These are phyloP conservation scores for Acestrorhynchus altus DNA, from an alignment of 2,797 vertebrate species.

Conservation along the genomic window DNA sequence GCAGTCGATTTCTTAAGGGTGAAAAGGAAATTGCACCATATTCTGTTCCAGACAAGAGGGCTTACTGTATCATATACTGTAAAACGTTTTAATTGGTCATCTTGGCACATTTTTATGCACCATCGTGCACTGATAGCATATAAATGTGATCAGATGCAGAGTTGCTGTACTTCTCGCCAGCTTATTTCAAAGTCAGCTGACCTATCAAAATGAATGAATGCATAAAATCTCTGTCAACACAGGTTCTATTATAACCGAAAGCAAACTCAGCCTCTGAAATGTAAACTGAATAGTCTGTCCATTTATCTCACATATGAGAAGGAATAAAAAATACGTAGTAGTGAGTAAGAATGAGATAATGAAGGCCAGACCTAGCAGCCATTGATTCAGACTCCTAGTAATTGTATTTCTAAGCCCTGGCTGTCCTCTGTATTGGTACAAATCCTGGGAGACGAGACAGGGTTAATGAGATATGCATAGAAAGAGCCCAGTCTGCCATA, in stretches of 20 bases:
- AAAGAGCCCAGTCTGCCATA: conserved; percentile 70
- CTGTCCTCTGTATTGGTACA: conserved; percentile 86
- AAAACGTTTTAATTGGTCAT: too few relatives aligned
- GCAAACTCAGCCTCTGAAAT: conserved; percentile 20
- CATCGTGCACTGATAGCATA: too few relatives aligned
- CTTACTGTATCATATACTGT: not conserved
- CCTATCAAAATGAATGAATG: not conserved
- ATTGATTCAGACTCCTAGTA: conserved; percentile 77
- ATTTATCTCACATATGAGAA: conserved; percentile 40
- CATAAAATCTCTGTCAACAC: not conserved
- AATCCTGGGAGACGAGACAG: conserved; percentile 77
- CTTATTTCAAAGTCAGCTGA: not conserved
- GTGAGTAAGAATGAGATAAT: conserved; percentile 44
- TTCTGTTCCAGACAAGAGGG: not conserved
- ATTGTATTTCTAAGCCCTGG: conserved; percentile 86
- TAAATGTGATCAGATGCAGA: too few relatives aligned
- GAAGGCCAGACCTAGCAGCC: conserved; percentile 67
- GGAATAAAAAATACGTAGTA: conserved; percentile 25
- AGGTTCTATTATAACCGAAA: conserved; percentile 32
- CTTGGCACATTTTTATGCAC: too few relatives aligned
- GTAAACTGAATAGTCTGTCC: conserved; percentile 45
- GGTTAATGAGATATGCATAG: conserved; percentile 76
- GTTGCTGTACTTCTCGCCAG: not conserved
- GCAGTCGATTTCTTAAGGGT: not conserved
- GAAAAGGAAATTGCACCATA: not conserved